phyloP scores from a whole-genome alignment of 2,888 invertebrate species.

The Tineola bisselliella region DNA sequence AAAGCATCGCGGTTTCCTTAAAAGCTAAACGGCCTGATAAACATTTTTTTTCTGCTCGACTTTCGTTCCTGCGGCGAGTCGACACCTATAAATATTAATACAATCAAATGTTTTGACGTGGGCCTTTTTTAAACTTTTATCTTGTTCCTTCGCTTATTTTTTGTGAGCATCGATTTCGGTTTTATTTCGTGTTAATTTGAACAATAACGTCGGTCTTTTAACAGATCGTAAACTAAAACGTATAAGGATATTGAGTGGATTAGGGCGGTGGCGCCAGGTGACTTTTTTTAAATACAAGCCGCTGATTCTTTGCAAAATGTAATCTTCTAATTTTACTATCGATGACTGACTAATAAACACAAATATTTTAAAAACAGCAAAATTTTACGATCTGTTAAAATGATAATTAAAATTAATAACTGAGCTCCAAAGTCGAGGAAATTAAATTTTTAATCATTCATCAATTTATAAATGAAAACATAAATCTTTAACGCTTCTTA shows the following conservation, averaged over 20 bases:
- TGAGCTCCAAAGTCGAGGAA: not conserved
- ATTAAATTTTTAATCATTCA: slow-evolving; percentile 3
- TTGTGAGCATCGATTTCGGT: slow-evolving; percentile 57
- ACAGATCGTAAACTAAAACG: slow-evolving; percentile 64
- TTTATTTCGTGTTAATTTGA: slow-evolving; percentile 69
- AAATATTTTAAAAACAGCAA: not conserved
- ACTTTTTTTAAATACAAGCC: not conserved
- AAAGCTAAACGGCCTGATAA: slow-evolving; percentile 66
- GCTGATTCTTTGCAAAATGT: slow-evolving; percentile 14
- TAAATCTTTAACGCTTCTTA: slow-evolving; percentile 56
- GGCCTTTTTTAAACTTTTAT: slow-evolving; percentile 65
- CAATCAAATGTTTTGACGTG: slow-evolving; percentile 70
- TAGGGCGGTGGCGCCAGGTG: slow-evolving; percentile 15
- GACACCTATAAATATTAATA: slow-evolving; percentile 66
- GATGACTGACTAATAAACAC: not conserved
- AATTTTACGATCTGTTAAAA: slow-evolving; percentile 5
- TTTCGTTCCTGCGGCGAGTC: slow-evolving; percentile 56
- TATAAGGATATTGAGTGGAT: slow-evolving; percentile 3
- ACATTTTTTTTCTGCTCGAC: slow-evolving; percentile 54
- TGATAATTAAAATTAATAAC: not conserved
- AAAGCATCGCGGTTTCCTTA: slow-evolving; percentile 66
- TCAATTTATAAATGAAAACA: slow-evolving; percentile 52
- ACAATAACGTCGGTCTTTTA: slow-evolving; percentile 67
- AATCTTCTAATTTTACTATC: not conserved
- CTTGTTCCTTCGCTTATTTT: slow-evolving; percentile 62